Evolutionary conservation across 2,797 vertebrate genomes (phyloP).

Genomic region (Lophura swinhoii): DNA sequence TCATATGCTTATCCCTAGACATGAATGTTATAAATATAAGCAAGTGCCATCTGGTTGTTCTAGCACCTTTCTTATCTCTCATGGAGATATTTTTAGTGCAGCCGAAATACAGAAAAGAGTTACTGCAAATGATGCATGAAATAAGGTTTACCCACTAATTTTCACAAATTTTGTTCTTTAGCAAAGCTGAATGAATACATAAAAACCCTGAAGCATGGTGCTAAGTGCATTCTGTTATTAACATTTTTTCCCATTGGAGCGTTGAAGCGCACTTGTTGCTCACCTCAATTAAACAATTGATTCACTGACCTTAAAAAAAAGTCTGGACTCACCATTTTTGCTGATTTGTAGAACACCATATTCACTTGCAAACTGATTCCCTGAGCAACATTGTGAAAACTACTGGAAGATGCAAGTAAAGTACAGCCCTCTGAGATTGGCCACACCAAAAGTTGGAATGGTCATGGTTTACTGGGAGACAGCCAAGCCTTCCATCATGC

Average conservation of each 20-base stretch:
- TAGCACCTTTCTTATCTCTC: constrained; percentile 53
- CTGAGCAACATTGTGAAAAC: not conserved
- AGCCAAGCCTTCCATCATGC: not conserved
- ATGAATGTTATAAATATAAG: constrained; percentile 36
- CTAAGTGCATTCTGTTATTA: not conserved
- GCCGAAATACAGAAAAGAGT: constrained; percentile 13
- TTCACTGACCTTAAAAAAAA: not conserved
- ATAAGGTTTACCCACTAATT: not conserved
- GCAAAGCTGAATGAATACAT: not conserved
- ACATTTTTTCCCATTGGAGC: not conserved
- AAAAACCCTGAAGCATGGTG: not conserved
- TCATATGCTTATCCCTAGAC: constrained; percentile 22
- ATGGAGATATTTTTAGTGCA: constrained; percentile 52
- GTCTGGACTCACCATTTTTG: not conserved
- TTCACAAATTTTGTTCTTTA: not conserved
- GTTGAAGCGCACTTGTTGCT: not conserved
- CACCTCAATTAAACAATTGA: not conserved
- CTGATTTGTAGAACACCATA: not conserved
- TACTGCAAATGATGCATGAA: not conserved
- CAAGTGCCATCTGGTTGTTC: constrained; percentile 58
- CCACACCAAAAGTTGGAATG: not conserved
- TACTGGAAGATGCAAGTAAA: not conserved
- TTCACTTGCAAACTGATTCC: not conserved
- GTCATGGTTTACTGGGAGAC: not conserved
- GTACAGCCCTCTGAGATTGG: not conserved